Percentiles rank a stretch among this genome's conserved stretches.
Evolutionary conservation across 2,888 invertebrate species (phyloP).

Genomic region (Nezara viridula): DNA sequence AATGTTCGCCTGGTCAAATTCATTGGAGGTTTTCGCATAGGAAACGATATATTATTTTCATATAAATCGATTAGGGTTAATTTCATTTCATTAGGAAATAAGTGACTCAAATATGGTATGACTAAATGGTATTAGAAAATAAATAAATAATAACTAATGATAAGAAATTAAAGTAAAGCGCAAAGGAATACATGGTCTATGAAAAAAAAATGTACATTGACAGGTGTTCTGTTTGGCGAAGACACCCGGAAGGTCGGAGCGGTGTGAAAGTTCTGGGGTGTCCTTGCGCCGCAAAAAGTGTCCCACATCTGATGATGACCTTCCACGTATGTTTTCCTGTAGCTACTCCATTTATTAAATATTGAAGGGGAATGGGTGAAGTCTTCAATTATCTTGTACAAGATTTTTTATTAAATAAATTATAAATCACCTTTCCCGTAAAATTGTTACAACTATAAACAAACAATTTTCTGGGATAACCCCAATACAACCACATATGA

Average conservation of each 20-base stretch:
- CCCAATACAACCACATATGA: too few species aligned
- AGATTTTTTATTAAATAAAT: background rate
- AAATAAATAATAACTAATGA: too few species aligned
- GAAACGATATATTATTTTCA: too few species aligned
- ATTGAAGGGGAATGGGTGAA: background rate
- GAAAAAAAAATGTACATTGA: background rate
- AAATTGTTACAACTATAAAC: too few species aligned
- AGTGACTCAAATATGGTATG: too few species aligned
- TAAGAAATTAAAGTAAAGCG: too few species aligned
- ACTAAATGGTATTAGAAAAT: too few species aligned
- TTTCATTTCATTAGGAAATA: too few species aligned
- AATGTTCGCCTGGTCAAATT: too few species aligned
- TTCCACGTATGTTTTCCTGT: background rate
- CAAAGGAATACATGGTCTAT: background rate
- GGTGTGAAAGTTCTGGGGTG: constrained; percentile 40
- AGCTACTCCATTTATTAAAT: constrained; percentile 10
- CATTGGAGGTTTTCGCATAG: too few species aligned
- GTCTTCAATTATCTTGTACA: background rate
- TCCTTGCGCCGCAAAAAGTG: constrained; percentile 38
- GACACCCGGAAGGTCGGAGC: constrained; percentile 18
- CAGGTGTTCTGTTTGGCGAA: background rate
- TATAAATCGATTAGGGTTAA: too few species aligned
- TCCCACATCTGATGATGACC: constrained; percentile 35
- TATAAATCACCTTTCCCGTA: background rate
- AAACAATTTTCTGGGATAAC: too few species aligned